Base-by-base conservation (phyloP, 1,140 invertebrate species). In the Pseudomyrmex flavicornis region DNA sequence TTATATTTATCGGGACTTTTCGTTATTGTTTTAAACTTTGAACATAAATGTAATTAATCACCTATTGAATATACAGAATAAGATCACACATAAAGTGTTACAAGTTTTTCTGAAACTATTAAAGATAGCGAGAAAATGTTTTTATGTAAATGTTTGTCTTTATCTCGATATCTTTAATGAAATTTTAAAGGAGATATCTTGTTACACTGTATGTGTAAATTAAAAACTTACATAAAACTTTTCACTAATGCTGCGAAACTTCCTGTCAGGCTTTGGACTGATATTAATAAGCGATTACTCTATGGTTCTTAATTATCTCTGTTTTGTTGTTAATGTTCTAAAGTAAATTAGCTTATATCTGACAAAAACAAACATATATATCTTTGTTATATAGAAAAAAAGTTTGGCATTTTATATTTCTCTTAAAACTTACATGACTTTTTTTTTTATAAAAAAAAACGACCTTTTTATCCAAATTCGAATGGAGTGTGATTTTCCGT, bases 261-360 rank as follows among this genome's bases (percentile, higher is more conserved):
- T 88, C 52, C 26, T 63, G 15, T 50, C 82, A 84, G 58, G 48
- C 58, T 88, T 87, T 84, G 52, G 58, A 84, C 58, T 80, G 59
- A 86, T 61, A 56, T 13, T 56, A 85, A 35, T 66, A n/a, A 77
- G 13, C 13, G 13, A 79, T 22, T 72, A 77, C 12, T 83, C 22
- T 68, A 86, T 69, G 52, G 22, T 86, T 61, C 17, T 58, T 1
- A 68, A 69, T 58, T 68, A 68, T 12, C n/a, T 65, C 46, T 77
- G 50, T 26, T n/a, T 69, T 69, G 35, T 66, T 12, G 44, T 59
- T 13, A 44, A 69, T 69, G 35, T 10, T 48, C 0, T 26, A 1
- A 59, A 59, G 10, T 70, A 12, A 70, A 70, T 26, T 70, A 13
- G 10, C 48, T 70, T 8, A 65, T 66, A 26, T 44, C 35, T 68